phyloP scores from a whole-genome alignment of 2,888 invertebrate genomes.

The Ferdinandea cuprea region DNA sequence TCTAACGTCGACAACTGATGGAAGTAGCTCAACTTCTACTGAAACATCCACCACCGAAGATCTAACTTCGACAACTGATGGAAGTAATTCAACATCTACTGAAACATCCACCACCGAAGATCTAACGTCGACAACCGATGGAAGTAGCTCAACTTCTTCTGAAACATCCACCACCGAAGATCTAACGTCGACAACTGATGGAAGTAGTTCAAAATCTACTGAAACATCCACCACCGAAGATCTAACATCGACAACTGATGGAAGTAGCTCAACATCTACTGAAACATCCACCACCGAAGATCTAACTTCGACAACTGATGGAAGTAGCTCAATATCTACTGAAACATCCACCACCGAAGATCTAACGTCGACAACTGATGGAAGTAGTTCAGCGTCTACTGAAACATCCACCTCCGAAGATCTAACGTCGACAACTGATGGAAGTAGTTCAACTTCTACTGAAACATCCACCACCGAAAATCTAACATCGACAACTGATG shows the following conservation, averaged over 20 bases:
- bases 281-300: not conserved
- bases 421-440: not conserved
- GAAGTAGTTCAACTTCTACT: not conserved
- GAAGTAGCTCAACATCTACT: not conserved
- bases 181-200: not conserved
- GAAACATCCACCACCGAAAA: not conserved
- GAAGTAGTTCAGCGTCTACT: not conserved
- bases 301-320: not conserved
- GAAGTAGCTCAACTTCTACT: not conserved
- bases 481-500: not conserved
- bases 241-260: not conserved
- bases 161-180: slow-evolving; percentile 6
- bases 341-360: not conserved
- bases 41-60: not conserved
- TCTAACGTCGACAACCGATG: not conserved
- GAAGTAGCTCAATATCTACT: not conserved
- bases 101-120: not conserved
- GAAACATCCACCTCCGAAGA: slow-evolving; percentile 4
- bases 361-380: not conserved
- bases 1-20: not conserved
- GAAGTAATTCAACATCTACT: not conserved
- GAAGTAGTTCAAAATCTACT: not conserved
- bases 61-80: not conserved
- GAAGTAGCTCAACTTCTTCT: not conserved
- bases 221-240: slow-evolving; percentile 4